A percentile compares a stretch with the other conserved stretches of the same genome.
These are phyloP conservation scores for Digitonthophagus gazella DNA, from an alignment of 2,888 invertebrate species.

Conservation along the genomic window DNA sequence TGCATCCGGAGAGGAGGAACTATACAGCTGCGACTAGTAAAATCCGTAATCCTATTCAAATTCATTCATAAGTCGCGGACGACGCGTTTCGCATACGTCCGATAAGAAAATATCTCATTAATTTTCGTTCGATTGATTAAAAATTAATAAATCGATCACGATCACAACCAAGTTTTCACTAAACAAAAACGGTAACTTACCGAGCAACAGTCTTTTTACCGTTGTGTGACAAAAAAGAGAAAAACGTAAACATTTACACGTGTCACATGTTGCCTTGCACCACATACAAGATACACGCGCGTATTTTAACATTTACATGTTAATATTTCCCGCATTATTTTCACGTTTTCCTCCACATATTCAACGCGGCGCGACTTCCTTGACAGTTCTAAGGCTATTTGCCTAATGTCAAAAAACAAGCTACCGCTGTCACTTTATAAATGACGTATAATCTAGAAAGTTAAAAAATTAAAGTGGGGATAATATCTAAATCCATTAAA, in stretches of 20 bases:
- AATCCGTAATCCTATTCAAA: not conserved
- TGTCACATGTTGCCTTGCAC: not conserved
- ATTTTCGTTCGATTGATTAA: not conserved
- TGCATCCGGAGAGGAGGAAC: not conserved
- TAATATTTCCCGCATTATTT: not conserved
- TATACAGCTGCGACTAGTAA: conserved; percentile 13
- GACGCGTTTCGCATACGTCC: too few relatives aligned
- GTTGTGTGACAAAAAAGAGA: not conserved
- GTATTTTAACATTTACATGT: not conserved
- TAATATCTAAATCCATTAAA: conserved; percentile 1
- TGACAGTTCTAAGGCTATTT: conserved; percentile 13
- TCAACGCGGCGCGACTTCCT: not conserved
- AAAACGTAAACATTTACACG: not conserved
- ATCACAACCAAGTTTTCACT: not conserved
- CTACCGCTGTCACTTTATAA: conserved; percentile 15
- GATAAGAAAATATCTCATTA: too few relatives aligned
- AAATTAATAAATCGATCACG: not conserved
- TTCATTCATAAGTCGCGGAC: too few relatives aligned
- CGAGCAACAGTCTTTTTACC: not conserved
- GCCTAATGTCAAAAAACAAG: conserved; percentile 22
- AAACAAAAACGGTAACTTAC: not conserved
- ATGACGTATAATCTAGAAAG: too few relatives aligned
- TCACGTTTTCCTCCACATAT: conserved; percentile 2
- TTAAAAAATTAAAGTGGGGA: too few relatives aligned
- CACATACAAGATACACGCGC: not conserved